Conservation (phyloP, 2,797 vertebrate genomes). For the Decapterus maruadsi region DNA sequence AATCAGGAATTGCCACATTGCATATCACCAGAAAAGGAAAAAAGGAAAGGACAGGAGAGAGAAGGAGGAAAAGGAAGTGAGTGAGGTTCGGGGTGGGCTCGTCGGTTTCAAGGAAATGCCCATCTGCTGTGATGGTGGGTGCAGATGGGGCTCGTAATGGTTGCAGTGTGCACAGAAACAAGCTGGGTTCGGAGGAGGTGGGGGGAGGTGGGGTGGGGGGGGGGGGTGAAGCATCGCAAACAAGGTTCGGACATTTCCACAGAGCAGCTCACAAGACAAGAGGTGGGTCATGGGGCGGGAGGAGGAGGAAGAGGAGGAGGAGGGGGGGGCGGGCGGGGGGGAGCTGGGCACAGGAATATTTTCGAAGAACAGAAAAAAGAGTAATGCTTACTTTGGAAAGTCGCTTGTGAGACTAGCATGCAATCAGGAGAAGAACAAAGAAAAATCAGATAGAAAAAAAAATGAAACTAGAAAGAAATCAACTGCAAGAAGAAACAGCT, state of each 20-base stretch:
- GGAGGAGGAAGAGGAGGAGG: too few species aligned
- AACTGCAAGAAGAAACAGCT: slow-evolving; percentile 75
- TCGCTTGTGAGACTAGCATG: slow-evolving; percentile 98
- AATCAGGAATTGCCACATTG: slow-evolving; percentile 44
- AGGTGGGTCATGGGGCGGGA: slow-evolving; percentile 47
- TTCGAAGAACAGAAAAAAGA: slow-evolving; percentile 85
- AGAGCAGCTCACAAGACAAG: slow-evolving; percentile 75
- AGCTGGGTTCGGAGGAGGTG: slow-evolving; percentile 33
- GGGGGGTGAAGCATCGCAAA: slow-evolving; percentile 55
- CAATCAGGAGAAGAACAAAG: slow-evolving; percentile 93
- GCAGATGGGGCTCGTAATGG: slow-evolving; percentile 58
- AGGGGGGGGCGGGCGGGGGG: slow-evolving; percentile 31
- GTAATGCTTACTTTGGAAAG: slow-evolving; percentile 98
- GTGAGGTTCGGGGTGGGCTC: slow-evolving; percentile 23
- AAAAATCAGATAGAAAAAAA: slow-evolving; percentile 87
- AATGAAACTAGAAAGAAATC: slow-evolving; percentile 80
- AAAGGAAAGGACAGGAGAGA: slow-evolving; percentile 20
- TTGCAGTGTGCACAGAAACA: slow-evolving; percentile 53
- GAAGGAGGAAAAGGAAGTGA: slow-evolving; percentile 14
- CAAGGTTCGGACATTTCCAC: slow-evolving; percentile 57
- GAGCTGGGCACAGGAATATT: slow-evolving; percentile 68
- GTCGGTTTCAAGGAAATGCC: slow-evolving; percentile 65
- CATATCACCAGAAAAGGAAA: slow-evolving; percentile 46
- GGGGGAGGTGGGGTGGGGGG: too few species aligned
- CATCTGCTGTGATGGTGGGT: slow-evolving; percentile 60